These are phyloP conservation scores for Dipodomys ordii DNA, from an alignment of 2,113 vertebrate genomes.

Conservation along the genomic window DNA sequence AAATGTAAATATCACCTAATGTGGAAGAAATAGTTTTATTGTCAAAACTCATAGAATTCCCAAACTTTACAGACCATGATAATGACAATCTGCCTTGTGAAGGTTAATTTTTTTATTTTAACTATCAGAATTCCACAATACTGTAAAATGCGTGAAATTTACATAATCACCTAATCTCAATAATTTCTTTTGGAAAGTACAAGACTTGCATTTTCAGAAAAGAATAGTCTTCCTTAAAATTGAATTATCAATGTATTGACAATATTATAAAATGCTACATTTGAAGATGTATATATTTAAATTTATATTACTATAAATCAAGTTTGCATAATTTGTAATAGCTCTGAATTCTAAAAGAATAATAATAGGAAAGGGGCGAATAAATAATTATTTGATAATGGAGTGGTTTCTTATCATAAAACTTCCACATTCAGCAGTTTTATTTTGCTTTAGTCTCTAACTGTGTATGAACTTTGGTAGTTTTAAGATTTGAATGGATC, in stretches of 20 bases:
- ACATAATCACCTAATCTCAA: too few relatives aligned
- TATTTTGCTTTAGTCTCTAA: background rate
- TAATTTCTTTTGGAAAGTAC: too few relatives aligned
- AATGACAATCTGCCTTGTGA: too few relatives aligned
- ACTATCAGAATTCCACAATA: too few relatives aligned
- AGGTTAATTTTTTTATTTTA: too few relatives aligned
- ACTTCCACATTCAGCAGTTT: constrained; percentile 28
- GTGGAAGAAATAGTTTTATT: too few relatives aligned
- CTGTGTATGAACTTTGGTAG: background rate
- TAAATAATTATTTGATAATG: background rate
- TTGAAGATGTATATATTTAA: background rate
- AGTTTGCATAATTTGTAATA: constrained; percentile 29
- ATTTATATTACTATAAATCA: background rate
- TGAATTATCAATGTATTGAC: constrained; percentile 42
- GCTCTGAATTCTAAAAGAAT: background rate
- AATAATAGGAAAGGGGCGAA: background rate
- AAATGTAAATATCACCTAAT: too few relatives aligned
- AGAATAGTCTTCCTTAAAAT: constrained; percentile 51
- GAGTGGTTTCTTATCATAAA: background rate
- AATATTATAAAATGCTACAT: background rate
- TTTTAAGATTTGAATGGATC: background rate
- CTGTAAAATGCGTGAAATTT: too few relatives aligned
- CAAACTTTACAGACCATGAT: too few relatives aligned
- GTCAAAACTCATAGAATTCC: too few relatives aligned
- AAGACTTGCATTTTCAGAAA: background rate